These are phyloP conservation scores for Saturnia pavonia DNA, from an alignment of 2,888 invertebrate species.

Conservation along the genomic window DNA sequence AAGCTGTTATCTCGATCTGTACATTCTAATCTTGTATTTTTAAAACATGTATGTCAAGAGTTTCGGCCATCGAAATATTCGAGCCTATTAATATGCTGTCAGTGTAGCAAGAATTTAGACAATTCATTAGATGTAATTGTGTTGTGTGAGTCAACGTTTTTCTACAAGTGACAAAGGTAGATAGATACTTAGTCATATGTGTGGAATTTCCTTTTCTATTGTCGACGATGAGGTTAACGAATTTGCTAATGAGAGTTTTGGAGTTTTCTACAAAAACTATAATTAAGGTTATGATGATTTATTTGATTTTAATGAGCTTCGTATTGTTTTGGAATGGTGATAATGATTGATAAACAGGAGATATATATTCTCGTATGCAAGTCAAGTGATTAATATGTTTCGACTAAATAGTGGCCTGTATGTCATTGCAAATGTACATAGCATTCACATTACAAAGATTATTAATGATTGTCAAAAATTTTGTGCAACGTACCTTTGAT, in stretches of 20 bases:
- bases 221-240: slow-evolving; percentile 19
- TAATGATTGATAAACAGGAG: background rate
- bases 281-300: background rate
- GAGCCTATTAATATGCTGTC: slow-evolving; percentile 61
- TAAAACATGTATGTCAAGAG: slow-evolving; percentile 16
- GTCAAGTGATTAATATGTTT: background rate
- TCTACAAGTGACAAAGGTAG: slow-evolving; percentile 25
- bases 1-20: slow-evolving; percentile 13
- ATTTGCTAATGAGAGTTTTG: slow-evolving; percentile 17
- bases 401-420: background rate
- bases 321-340: background rate
- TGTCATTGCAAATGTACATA: background rate
- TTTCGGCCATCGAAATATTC: slow-evolving; percentile 8
- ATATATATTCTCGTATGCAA: background rate
- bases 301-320: background rate
- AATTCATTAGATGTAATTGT: slow-evolving; percentile 79
- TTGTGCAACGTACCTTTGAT: too few species aligned
- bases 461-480: background rate
- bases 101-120: slow-evolving; percentile 66
- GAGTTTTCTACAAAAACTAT: background rate
- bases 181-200: slow-evolving; percentile 28
- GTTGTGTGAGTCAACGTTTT: slow-evolving; percentile 62
- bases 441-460: background rate
- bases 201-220: slow-evolving; percentile 43
- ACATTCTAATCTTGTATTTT: slow-evolving; percentile 22